phyloP scores from a whole-genome alignment of 2,888 invertebrate genomes.

The Acrobasis consociella region DNA sequence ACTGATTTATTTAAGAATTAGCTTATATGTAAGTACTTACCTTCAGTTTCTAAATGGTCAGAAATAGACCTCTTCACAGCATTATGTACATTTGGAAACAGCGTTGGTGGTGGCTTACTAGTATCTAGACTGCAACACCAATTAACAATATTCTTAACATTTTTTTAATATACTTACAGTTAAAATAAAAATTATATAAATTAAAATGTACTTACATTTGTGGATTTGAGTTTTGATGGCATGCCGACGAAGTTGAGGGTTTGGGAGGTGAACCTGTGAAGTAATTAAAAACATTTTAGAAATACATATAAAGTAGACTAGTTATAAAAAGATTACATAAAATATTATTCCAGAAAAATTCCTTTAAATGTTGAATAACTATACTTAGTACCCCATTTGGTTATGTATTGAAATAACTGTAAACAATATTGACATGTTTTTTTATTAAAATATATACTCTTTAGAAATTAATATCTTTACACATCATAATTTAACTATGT shows the following conservation, averaged over 20 bases:
- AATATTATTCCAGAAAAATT: no score
- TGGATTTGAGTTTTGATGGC: not conserved
- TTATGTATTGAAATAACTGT: no score
- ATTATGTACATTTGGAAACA: not conserved
- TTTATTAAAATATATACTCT: no score
- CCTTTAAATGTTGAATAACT: no score
- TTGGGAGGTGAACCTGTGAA: not conserved
- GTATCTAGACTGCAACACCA: slow-evolving; percentile 1
- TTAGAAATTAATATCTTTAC: no score
- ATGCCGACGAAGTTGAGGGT: not conserved
- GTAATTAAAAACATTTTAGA: not conserved
- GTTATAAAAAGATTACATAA: no score
- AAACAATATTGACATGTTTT: no score
- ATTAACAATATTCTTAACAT: not conserved
- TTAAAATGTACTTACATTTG: not conserved
- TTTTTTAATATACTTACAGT: not conserved
- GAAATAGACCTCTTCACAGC: not conserved
- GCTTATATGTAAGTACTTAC: not conserved
- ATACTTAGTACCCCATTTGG: no score
- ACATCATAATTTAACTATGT: no score
- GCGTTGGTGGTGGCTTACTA: not conserved
- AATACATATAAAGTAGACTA: no score
- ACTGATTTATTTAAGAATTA: not conserved
- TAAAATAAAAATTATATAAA: not conserved
- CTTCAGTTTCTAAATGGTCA: not conserved